Percentiles rank a stretch among this genome's conserved stretches.
Evolutionary conservation across 2,113 vertebrate genomes (phyloP).

Genomic region (Aythya baeri): DNA sequence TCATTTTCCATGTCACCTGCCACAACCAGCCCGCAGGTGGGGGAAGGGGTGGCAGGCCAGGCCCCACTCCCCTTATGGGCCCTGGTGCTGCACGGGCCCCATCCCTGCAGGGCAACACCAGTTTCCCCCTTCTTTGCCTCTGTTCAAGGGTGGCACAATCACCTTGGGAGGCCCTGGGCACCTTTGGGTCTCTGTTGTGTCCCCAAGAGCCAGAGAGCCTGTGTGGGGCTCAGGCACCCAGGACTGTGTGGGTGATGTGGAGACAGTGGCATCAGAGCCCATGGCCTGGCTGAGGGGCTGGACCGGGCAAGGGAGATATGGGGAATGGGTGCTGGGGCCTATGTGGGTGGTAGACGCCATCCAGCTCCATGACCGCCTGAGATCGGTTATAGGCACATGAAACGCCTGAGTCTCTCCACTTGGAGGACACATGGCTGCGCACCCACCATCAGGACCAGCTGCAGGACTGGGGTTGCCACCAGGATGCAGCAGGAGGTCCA

Average conservation of each 20-base stretch:
- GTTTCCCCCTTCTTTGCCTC: neutral
- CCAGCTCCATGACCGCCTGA: neutral
- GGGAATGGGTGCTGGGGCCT: neutral
- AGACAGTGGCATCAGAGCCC: rapidly evolving
- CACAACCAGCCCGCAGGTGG: neutral
- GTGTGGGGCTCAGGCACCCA: neutral
- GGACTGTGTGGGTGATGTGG: neutral
- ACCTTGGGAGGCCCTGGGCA: neutral
- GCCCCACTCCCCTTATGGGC: neutral
- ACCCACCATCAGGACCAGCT: neutral
- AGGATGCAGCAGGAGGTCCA: neutral
- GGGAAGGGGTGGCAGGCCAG: neutral
- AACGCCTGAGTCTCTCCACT: neutral
- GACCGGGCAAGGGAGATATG: neutral
- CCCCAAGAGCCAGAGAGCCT: neutral
- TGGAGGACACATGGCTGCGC: neutral
- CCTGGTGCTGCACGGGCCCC: rapidly evolving
- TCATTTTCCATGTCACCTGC: slow-evolving; percentile 23
- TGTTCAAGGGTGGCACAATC: neutral
- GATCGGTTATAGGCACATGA: neutral
- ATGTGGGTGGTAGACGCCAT: neutral
- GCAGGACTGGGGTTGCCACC: neutral
- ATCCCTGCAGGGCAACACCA: neutral
- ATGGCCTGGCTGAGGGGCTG: neutral
- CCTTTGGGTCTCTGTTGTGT: neutral